These are phyloP conservation scores for Agrochola circellaris DNA, from an alignment of 2,888 invertebrate species.

Conservation along the genomic window DNA sequence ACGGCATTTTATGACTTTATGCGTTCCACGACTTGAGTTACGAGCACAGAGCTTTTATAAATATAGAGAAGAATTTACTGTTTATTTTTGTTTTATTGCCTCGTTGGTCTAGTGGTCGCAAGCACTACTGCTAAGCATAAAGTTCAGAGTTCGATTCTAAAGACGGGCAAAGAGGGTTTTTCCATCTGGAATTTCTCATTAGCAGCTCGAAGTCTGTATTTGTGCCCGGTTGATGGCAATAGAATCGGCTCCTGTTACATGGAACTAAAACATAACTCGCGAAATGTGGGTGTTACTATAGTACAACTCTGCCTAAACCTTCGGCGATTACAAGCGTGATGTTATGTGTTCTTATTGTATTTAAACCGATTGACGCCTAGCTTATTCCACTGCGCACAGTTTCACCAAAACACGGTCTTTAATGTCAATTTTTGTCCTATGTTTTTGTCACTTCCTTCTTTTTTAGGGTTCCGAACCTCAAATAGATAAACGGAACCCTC, in stretches of 20 bases:
- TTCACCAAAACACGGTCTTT: neutral
- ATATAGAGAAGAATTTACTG: slow-evolving; percentile 16
- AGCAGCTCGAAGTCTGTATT: neutral
- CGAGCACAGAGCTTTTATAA: slow-evolving; percentile 7
- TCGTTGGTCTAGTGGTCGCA: neutral
- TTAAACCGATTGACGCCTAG: neutral
- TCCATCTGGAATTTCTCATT: neutral
- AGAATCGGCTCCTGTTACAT: neutral
- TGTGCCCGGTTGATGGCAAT: neutral
- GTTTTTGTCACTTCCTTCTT: neutral
- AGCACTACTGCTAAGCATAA: neutral
- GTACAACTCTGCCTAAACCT: neutral
- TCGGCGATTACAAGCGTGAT: neutral
- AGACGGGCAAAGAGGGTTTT: neutral
- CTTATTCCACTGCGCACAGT: neutral
- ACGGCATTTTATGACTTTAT: slow-evolving; percentile 54
- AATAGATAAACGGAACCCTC: too few relatives aligned
- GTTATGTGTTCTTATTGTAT: neutral
- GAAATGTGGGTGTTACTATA: neutral
- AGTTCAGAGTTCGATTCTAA: neutral
- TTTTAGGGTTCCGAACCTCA: too few relatives aligned
- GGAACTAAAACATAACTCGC: neutral
- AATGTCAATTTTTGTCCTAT: neutral
- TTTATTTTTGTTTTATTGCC: neutral
- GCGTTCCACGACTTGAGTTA: slow-evolving; percentile 38